Base-by-base conservation (phyloP, 2,113 vertebrate genomes). In the Semicossyphus pulcher region DNA sequence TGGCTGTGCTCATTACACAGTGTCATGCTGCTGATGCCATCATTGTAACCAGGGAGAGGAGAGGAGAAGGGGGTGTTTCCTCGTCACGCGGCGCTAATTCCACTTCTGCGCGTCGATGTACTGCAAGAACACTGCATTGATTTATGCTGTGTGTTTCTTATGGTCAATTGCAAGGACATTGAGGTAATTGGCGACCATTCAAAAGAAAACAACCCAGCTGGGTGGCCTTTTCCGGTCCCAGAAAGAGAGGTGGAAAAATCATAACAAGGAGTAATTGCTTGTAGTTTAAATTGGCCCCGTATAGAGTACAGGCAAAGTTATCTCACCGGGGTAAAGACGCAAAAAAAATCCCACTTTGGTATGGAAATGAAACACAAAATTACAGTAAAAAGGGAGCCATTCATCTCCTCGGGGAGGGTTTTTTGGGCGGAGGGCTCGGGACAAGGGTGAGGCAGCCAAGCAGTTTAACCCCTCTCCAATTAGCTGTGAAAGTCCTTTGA, bases 401-500 rank as follows among this genome's bases (percentile, higher is more conserved):
- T 72, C 89, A 89, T 93, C 65, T 90, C 83, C 66, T 83, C 48
- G 76, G 88, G 92, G 86, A 51, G 87, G 89, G 88, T 88, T 44
- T n/a, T 44, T 75, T 80, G 77, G 88, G 89, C 85, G 91, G 53
- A 61, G 81, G 60, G 80, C 89, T 90, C 72, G 20, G 76, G 88
- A 93, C 90, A 91, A 78, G 86, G 92, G 76, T 86, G 87, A 92
- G 15, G 21, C 93, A 90, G 92, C 93, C 93, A 89, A 93, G 76
- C 85, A 85, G 90, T 93, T 95, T 95, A 95, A 93, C 93, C 94
- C 89, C 80, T 86, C 85, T 94, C 93, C 94, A 95, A 95, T 96
- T 96, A 95, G 90, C 89, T 88, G 86, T 76, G 92, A 86, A 94
- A 84, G 90, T 92, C 93, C 87, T 89, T 92, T 91, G 92, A 93